A percentile compares a stretch with the other conserved stretches of the same genome.
Conservation (phyloP, 2,113 vertebrate genomes). For the Artemisiospiza belli region DNA sequence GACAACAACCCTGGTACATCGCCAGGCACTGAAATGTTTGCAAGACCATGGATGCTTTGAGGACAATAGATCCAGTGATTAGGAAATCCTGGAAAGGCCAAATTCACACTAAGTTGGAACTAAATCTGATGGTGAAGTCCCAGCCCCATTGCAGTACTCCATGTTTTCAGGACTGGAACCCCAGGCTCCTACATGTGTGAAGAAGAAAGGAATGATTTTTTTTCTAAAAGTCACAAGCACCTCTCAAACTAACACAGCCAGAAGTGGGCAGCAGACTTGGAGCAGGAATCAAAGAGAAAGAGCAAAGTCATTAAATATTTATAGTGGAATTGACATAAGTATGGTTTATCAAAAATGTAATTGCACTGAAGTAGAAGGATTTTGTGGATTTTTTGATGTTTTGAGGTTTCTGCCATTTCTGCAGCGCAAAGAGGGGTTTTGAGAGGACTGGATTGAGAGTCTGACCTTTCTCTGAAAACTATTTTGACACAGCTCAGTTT, state of each 20-base stretch:
- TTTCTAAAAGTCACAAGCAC: background rate
- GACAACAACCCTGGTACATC: accelerated
- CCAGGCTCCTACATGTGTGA: background rate
- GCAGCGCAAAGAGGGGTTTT: background rate
- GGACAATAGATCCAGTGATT: background rate
- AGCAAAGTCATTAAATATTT: background rate
- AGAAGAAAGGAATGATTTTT: background rate
- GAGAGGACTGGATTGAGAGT: background rate
- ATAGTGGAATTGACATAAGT: background rate
- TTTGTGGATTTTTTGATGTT: background rate
- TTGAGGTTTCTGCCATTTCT: background rate
- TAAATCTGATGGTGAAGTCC: background rate
- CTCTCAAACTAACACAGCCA: background rate
- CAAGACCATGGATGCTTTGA: background rate
- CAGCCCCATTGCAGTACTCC: accelerated
- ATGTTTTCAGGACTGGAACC: background rate
- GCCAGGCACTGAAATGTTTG: background rate
- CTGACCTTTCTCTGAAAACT: conserved; percentile 2
- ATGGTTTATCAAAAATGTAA: background rate
- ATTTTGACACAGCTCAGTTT: background rate
- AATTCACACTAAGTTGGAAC: background rate
- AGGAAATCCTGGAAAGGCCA: background rate
- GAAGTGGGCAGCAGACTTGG: background rate
- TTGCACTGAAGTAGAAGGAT: background rate
- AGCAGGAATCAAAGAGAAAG: background rate